Conservation (phyloP, 2,888 invertebrate species). For the Muschampia plurimacula region DNA sequence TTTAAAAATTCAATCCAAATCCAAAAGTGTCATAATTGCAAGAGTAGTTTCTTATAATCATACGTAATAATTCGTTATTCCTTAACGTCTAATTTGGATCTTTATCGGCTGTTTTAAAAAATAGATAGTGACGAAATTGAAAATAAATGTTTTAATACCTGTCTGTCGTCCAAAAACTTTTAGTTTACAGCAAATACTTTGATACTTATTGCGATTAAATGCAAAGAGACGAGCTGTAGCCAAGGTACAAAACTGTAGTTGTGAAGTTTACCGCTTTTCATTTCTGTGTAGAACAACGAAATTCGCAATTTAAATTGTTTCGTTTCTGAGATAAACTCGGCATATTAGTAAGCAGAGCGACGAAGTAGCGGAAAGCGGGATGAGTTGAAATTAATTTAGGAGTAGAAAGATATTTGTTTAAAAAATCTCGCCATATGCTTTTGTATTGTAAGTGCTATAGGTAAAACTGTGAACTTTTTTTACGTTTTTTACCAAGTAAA, state of each 20-base stretch:
- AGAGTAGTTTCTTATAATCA: too few relatives aligned
- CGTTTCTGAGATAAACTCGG: constrained; percentile 39
- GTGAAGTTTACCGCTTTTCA: constrained; percentile 46
- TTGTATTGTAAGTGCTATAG: too few relatives aligned
- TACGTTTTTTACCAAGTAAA: too few relatives aligned
- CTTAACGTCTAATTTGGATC: background rate
- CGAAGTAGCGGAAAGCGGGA: constrained; percentile 33
- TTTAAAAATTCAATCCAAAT: too few relatives aligned
- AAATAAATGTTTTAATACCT: background rate
- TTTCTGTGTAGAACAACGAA: constrained; percentile 47
- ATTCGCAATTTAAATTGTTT: constrained; percentile 49
- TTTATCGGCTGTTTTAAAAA: background rate
- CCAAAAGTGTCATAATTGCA: too few relatives aligned
- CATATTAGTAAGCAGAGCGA: constrained; percentile 1
- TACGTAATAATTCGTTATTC: too few relatives aligned
- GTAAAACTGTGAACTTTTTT: too few relatives aligned
- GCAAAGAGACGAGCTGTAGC: constrained; percentile 42
- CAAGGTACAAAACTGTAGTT: constrained; percentile 42
- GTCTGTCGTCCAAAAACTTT: background rate
- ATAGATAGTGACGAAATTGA: background rate
- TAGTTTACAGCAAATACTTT: constrained; percentile 26
- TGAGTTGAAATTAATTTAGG: too few relatives aligned
- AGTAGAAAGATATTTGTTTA: too few relatives aligned
- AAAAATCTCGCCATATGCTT: too few relatives aligned
- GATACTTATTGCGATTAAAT: constrained; percentile 40